Conservation (phyloP, 2,888 invertebrate species). For the Nemotelus pantherinus region DNA sequence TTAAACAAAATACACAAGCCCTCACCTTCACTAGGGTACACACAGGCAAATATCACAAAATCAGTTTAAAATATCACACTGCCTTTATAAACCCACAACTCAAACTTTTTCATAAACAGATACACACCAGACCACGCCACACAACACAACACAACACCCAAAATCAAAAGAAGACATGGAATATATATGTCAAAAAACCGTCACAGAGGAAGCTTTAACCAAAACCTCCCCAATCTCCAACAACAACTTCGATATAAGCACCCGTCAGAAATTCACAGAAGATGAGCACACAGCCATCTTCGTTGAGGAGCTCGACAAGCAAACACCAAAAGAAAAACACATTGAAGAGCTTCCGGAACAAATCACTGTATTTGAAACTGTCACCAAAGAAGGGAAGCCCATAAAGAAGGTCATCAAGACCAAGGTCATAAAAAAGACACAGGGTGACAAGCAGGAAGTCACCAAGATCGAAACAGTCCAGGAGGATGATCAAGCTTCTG, state of each 20-base stretch:
- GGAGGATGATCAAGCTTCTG: slow-evolving; percentile 55
- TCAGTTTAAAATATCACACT: slow-evolving; percentile 26
- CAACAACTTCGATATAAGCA: neutral
- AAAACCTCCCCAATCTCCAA: slow-evolving; percentile 51
- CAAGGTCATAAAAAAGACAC: slow-evolving; percentile 44
- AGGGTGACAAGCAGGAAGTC: slow-evolving; percentile 56
- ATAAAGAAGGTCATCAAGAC: slow-evolving; percentile 52
- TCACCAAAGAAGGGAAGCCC: slow-evolving; percentile 53
- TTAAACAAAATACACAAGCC: slow-evolving; percentile 53
- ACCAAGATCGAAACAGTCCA: slow-evolving; percentile 60
- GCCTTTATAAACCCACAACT: slow-evolving; percentile 51
- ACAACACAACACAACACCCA: slow-evolving; percentile 62
- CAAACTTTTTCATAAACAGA: slow-evolving; percentile 58
- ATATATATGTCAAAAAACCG: slow-evolving; percentile 22
- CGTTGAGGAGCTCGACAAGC: neutral
- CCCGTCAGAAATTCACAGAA: neutral
- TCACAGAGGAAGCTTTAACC: slow-evolving; percentile 46
- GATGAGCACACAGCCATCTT: neutral
- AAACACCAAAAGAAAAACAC: slow-evolving; percentile 3
- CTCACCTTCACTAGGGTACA: slow-evolving; percentile 50
- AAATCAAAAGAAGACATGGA: neutral
- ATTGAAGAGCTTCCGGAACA: slow-evolving; percentile 56
- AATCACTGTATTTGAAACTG: slow-evolving; percentile 53
- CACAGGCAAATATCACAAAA: slow-evolving; percentile 49
- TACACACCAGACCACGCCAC: slow-evolving; percentile 59